Conservation (phyloP, 2,113 vertebrate genomes). For the Gobiocypris rarus region DNA sequence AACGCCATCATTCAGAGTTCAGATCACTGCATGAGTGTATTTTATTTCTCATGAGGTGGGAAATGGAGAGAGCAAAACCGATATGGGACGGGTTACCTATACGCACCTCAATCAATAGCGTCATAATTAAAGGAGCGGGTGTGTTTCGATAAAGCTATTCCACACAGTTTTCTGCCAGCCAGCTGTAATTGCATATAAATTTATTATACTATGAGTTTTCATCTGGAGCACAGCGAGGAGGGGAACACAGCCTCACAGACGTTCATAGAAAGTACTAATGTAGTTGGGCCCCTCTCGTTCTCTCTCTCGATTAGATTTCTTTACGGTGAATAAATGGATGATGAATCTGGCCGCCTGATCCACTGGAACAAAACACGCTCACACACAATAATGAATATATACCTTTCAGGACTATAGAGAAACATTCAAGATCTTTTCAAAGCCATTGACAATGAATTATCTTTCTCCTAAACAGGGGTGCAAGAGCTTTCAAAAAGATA, state of each 20-base stretch:
- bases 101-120: constrained; percentile 69
- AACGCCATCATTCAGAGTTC: constrained; percentile 32
- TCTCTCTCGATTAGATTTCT: constrained; percentile 43
- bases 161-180: constrained; percentile 65
- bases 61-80: constrained; percentile 44
- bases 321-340: constrained; percentile 51
- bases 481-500: neutral
- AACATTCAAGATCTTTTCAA: constrained; percentile 40
- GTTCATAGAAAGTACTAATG: constrained; percentile 55
- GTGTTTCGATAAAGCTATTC: constrained; percentile 76
- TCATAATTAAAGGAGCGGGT: constrained; percentile 72
- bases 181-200: constrained; percentile 71
- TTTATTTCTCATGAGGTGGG: constrained; percentile 33
- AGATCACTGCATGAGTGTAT: neutral
- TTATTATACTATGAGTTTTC: constrained; percentile 71
- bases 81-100: constrained; percentile 60
- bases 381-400: constrained; percentile 37
- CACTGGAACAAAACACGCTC: constrained; percentile 36
- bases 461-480: constrained; percentile 33
- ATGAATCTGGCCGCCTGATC: constrained; percentile 46
- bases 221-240: constrained; percentile 50
- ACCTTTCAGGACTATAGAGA: constrained; percentile 25
- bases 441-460: constrained; percentile 56
- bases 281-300: constrained; percentile 40
- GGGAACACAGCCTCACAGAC: constrained; percentile 13